A percentile compares a stretch with the other conserved stretches of the same genome.
Evolutionary conservation across 2,888 invertebrate species (phyloP).

Genomic region (Sphaerophoria taeniata): DNA sequence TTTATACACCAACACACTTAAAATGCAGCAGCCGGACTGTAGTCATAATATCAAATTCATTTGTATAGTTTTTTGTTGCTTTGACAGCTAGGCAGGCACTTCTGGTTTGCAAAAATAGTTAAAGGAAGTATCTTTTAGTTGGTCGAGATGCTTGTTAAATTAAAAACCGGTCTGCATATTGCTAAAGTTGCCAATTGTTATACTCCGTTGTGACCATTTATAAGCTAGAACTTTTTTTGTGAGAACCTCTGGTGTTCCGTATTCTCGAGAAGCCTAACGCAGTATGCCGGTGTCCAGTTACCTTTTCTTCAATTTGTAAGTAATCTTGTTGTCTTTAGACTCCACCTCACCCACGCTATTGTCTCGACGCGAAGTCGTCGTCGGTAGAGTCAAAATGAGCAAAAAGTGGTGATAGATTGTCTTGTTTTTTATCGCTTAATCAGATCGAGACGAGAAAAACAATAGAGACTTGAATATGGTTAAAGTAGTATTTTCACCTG

Average conservation of each 20-base stretch:
- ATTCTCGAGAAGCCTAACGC: conserved; percentile 17
- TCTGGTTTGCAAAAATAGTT: conserved; percentile 58
- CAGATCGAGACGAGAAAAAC: too few relatives aligned
- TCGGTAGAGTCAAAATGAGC: background rate
- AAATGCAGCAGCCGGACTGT: conserved; percentile 15
- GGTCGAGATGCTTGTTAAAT: conserved; percentile 17
- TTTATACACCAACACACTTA: background rate
- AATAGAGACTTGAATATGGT: too few relatives aligned
- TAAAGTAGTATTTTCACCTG: too few relatives aligned
- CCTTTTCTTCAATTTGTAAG: conserved; percentile 20
- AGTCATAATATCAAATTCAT: conserved; percentile 66
- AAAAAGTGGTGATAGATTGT: background rate
- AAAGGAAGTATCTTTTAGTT: conserved; percentile 67
- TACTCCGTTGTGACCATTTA: conserved; percentile 57
- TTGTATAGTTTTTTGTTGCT: conserved; percentile 26
- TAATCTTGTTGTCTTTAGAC: conserved; percentile 22
- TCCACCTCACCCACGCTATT: conserved; percentile 35
- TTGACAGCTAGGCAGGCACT: background rate
- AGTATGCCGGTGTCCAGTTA: conserved; percentile 43
- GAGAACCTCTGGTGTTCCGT: conserved; percentile 50
- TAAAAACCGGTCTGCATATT: conserved; percentile 2
- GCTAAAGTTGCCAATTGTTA: conserved; percentile 53
- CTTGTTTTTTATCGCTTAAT: background rate
- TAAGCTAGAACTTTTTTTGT: conserved; percentile 58
- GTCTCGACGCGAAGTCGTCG: background rate